Conservation (phyloP, 1,140 invertebrate species). For the Magallana gigas region DNA sequence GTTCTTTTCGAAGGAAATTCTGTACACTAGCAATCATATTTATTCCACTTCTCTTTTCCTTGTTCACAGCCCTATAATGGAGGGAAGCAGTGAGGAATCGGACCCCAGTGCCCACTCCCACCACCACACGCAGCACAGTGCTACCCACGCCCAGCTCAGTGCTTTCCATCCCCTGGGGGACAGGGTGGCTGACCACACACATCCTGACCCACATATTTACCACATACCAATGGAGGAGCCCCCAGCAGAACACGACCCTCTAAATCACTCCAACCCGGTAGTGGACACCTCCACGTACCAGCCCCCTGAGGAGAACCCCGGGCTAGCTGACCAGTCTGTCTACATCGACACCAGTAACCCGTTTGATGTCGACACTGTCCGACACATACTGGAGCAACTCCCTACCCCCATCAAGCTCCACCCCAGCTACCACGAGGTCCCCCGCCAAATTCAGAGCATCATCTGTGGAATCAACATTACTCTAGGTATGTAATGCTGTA, state of each 20-base stretch:
- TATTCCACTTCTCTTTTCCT: not conserved
- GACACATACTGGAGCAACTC: conserved; percentile 67
- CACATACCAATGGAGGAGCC: not conserved
- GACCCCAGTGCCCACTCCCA: conserved; percentile 21
- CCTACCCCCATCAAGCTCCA: conserved; percentile 63
- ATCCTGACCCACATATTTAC: not conserved
- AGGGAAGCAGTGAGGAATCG: conserved; percentile 69
- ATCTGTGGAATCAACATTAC: conserved; percentile 6
- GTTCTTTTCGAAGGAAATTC: not conserved
- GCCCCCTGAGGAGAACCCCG: conserved; percentile 65
- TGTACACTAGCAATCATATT: not conserved
- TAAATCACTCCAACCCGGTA: conserved; percentile 61
- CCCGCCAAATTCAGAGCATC: conserved; percentile 53
- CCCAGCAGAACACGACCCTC: not conserved
- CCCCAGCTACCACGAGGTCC: conserved; percentile 50
- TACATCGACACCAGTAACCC: conserved; percentile 74
- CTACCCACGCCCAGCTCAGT: not conserved
- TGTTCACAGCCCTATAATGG: conserved; percentile 70
- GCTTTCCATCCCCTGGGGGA: not conserved
- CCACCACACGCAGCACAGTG: not conserved
- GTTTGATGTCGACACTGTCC: conserved; percentile 73
- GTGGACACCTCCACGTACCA: conserved; percentile 72
- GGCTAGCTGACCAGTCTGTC: conserved; percentile 63
- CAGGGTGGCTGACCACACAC: not conserved
- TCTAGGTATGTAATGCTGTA: conserved; percentile 32